Evolutionary conservation across 2,797 vertebrate species (phyloP).

Genomic region (Apodemus agrarius): DNA sequence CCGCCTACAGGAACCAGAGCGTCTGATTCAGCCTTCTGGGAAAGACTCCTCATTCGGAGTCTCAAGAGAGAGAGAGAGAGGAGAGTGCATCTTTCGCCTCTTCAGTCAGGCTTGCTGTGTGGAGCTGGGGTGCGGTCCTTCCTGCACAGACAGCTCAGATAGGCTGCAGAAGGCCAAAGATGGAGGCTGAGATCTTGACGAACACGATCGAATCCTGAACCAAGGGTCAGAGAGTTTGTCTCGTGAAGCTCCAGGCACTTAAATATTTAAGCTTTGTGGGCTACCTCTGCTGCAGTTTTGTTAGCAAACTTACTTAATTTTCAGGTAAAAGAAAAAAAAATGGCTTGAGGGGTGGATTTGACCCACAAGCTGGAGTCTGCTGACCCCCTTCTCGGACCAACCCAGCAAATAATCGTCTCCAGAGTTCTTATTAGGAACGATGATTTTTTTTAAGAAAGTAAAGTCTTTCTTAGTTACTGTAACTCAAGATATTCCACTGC

Average conservation of each 20-base stretch:
- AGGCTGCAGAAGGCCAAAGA: fast-evolving
- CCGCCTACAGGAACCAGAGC: not conserved
- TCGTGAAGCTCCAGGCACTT: not conserved
- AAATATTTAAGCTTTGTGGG: not conserved
- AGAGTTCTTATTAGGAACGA: conserved; percentile 15
- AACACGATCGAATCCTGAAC: not conserved
- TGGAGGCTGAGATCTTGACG: not conserved
- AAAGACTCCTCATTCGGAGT: not conserved
- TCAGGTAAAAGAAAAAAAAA: not conserved
- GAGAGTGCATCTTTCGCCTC: fast-evolving
- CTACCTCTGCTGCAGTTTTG: not conserved
- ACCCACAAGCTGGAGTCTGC: not conserved
- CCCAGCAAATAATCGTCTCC: not conserved
- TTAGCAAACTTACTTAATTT: not conserved
- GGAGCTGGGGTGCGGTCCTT: not conserved
- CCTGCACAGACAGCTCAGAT: fast-evolving
- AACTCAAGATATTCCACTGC: conserved; percentile 1
- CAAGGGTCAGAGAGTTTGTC: not conserved
- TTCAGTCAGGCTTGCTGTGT: fast-evolving
- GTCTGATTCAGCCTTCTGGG: not conserved
- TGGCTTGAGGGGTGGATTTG: not conserved
- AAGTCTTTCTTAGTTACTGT: not conserved
- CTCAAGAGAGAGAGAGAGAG: not conserved
- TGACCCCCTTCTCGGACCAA: not conserved
- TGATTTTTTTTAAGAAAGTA: not conserved